Conservation (phyloP, 2,113 vertebrate species). For the Cavia aperea region DNA sequence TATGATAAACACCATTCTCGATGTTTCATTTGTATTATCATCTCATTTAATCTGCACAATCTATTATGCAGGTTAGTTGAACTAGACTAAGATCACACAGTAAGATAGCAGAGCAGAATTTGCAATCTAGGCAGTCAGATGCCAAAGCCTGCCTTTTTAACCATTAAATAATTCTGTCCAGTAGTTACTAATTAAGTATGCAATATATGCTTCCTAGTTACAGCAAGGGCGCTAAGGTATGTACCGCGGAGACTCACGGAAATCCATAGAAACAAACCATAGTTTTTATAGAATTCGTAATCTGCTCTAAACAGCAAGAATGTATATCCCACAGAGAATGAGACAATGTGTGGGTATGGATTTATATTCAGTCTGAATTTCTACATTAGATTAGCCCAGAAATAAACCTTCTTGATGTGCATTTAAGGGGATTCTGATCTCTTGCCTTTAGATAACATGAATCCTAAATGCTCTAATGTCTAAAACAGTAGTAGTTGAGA, state of each 20-base stretch:
- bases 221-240: not conserved
- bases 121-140: not conserved
- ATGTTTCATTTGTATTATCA: not conserved
- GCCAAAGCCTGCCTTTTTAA: not conserved
- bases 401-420: slow-evolving; percentile 30
- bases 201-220: slow-evolving; percentile 3
- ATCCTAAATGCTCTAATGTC: slow-evolving; percentile 12
- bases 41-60: slow-evolving; percentile 14
- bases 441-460: slow-evolving; percentile 10
- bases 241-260: not conserved
- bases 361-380: not conserved
- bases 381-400: not conserved
- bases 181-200: not conserved
- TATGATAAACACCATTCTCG: not conserved
- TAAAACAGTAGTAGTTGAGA: not conserved
- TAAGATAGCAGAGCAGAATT: not conserved
- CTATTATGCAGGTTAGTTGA: not conserved
- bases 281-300: not conserved
- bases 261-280: not conserved
- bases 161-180: not conserved
- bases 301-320: slow-evolving; percentile 25
- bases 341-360: not conserved
- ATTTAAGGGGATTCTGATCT: slow-evolving; percentile 15
- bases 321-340: not conserved
- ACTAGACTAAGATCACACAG: not conserved